phyloP scores from a whole-genome alignment of 2,797 vertebrate species.

The Notoglanidium macrostoma region DNA sequence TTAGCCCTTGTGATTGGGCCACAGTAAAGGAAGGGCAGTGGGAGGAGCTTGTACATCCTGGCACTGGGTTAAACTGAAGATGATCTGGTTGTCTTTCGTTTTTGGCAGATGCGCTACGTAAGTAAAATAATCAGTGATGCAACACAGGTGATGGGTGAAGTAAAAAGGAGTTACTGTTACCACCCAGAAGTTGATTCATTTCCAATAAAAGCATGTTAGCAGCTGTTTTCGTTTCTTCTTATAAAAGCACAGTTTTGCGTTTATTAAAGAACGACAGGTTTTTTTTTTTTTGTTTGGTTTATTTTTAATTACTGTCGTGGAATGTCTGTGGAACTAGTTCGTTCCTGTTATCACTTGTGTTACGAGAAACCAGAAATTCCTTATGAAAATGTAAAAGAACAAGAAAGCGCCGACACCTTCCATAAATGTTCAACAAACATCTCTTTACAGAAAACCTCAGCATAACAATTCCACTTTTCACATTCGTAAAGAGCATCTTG shows the following conservation, averaged over 20 bases:
- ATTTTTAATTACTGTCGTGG: background rate
- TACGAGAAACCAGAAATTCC: background rate
- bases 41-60: background rate
- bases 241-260: background rate
- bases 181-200: background rate
- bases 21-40: background rate
- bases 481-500: background rate
- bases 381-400: background rate
- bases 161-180: background rate
- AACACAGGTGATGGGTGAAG: background rate
- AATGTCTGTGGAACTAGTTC: background rate
- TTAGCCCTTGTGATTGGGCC: too few species aligned
- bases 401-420: background rate
- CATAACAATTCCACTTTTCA: background rate
- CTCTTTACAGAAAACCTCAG: background rate
- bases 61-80: background rate
- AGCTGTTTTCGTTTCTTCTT: too few species aligned
- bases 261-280: background rate
- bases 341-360: background rate
- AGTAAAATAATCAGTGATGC: background rate
- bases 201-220: background rate
- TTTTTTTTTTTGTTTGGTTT: background rate
- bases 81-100: background rate
- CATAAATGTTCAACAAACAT: background rate
- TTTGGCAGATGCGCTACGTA: background rate